Percentiles rank a stretch among this genome's conserved stretches.
Conservation (phyloP, 1,140 invertebrate species). For the Drosophila parvula region DNA sequence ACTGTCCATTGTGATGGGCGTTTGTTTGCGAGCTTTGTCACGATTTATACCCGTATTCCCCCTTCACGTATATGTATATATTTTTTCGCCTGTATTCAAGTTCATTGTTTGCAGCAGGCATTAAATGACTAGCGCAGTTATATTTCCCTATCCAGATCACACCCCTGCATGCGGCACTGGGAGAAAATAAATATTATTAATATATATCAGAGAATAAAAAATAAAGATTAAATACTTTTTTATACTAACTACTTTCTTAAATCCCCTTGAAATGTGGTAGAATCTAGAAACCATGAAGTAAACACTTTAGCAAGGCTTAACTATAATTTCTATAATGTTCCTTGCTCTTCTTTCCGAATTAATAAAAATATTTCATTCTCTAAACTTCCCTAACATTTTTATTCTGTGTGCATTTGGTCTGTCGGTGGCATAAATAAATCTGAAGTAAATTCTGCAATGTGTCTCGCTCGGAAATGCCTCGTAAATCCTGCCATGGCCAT, state of each 20-base stretch:
- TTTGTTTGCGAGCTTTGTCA: slow-evolving; percentile 78
- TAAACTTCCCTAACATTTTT: no score
- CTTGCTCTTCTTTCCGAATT: no score
- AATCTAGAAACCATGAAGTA: no score
- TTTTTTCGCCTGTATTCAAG: slow-evolving; percentile 27
- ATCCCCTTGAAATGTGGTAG: no score
- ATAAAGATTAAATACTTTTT: no score
- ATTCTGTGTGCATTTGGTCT: slow-evolving; percentile 22
- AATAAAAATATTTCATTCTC: no score
- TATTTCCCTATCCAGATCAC: slow-evolving; percentile 43
- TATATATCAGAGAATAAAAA: no score
- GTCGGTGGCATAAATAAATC: slow-evolving; percentile 77
- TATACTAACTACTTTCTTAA: no score
- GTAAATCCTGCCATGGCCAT: slow-evolving; percentile 78
- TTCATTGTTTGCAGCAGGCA: slow-evolving; percentile 72
- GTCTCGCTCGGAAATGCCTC: slow-evolving; percentile 82
- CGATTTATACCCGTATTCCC: slow-evolving; percentile 71
- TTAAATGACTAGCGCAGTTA: slow-evolving; percentile 63
- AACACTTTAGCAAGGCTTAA: no score
- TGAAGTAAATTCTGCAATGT: slow-evolving; percentile 83
- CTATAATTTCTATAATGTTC: no score
- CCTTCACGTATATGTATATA: slow-evolving; percentile 17
- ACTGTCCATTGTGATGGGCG: slow-evolving; percentile 73
- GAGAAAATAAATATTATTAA: background rate
- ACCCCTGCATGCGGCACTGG: slow-evolving; percentile 1